These are phyloP conservation scores for Mola mola DNA, from an alignment of 2,113 vertebrate genomes.

Conservation along the genomic window DNA sequence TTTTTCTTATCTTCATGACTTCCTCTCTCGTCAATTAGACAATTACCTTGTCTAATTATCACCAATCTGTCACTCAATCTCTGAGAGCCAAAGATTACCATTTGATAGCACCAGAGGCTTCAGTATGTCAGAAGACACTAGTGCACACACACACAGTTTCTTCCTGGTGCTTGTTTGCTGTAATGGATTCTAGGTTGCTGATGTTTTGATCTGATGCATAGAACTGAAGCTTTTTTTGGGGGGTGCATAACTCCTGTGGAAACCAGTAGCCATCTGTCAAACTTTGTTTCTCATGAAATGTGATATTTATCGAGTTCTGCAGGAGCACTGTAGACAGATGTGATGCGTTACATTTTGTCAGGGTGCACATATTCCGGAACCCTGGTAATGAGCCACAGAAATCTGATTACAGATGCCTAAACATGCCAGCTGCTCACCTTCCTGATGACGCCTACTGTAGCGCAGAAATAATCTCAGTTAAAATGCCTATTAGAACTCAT, in stretches of 20 bases:
- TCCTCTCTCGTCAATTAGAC: background rate
- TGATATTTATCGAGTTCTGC: constrained; percentile 10
- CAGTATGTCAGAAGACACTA: background rate
- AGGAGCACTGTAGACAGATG: background rate
- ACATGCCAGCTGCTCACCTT: background rate
- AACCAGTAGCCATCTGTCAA: background rate
- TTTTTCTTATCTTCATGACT: background rate
- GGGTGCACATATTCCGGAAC: background rate
- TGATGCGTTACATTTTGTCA: background rate
- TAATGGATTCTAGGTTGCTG: constrained; percentile 8
- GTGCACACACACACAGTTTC: background rate
- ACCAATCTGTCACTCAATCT: too few relatives aligned
- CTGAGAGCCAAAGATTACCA: background rate
- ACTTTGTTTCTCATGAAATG: constrained; percentile 1
- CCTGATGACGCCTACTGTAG: background rate
- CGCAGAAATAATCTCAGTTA: background rate
- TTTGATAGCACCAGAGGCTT: background rate
- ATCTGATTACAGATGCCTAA: background rate
- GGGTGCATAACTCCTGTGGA: background rate
- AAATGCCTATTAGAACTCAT: background rate
- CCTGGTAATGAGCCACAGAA: background rate
- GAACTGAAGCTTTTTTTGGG: constrained; percentile 9
- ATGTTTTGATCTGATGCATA: background rate
- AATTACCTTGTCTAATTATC: too few relatives aligned
- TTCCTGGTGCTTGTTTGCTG: background rate